Base-by-base conservation (phyloP, 2,113 vertebrate genomes). In the Ovis canadensis region DNA sequence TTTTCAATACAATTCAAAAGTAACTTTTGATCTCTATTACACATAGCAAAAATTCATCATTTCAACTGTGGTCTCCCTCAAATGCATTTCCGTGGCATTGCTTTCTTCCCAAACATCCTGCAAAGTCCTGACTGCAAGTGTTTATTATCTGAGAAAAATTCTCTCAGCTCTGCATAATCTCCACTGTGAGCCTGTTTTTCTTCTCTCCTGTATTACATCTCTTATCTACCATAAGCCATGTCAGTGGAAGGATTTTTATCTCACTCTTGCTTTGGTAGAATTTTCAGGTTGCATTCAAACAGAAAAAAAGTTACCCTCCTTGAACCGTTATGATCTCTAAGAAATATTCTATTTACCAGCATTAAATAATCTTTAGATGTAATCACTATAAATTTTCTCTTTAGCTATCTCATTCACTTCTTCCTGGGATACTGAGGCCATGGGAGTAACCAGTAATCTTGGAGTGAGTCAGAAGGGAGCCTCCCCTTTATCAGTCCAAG, bases 141-240 rank as follows among this genome's bases (percentile, higher is more conserved):
- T 94, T 94, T 94, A 92, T 95, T 88, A 94, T 33, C 43, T 82
- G 25, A 85, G 29, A 94, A 93, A 57, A 60, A 36, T 93, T 92
- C n/a, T 97, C 83, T 96, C 40, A 48, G 55, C 19, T 85, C 67
- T 40, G 60, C 8, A 13, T 87, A 87, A 90, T 92, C 88, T 92
- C 55, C 33, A 90, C 31, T 48, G 29, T 71, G 43, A 94, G 12
- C 29, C 67, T 90, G 45, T 52, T 97, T 91, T 89, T 10, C 31
- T 78, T 86, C 87, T 82, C 89, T 88, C 9, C 25, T 82, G 23
- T 57, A 71, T 86, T 90, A 67, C 16, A 80, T 17, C 19, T 25
- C 9, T 84, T 92, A 91, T 62, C 59, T 71, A 94, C 33, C 27
- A 50, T 36, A 93, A 91, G 48, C 17, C 2, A 1, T 91, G 33